Evolutionary conservation across 2,888 invertebrate species (phyloP).

Genomic region (Nycteola revayana): DNA sequence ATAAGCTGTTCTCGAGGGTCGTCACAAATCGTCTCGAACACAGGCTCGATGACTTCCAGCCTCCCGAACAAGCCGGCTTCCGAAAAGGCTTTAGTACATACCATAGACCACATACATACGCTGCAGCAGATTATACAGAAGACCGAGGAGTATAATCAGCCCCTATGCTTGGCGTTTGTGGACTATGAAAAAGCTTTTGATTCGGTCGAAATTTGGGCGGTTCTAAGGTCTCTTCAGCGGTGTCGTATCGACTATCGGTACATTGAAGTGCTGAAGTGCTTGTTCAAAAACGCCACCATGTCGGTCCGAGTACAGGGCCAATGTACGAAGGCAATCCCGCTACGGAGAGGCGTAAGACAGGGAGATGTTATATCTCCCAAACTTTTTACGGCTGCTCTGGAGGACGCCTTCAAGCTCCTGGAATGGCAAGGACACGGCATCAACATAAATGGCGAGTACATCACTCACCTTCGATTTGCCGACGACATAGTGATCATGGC

Average conservation of each 20-base stretch:
- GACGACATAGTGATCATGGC: background rate
- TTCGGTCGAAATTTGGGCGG: conserved; percentile 2
- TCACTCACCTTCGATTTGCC: background rate
- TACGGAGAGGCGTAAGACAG: conserved; percentile 1
- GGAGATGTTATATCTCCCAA: background rate
- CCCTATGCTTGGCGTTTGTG: background rate
- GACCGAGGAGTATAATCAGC: background rate
- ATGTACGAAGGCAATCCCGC: background rate
- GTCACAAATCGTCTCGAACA: too few relatives aligned
- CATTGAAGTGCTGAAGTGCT: background rate
- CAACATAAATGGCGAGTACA: too few relatives aligned
- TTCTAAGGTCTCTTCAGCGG: conserved; percentile 1
- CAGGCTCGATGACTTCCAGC: too few relatives aligned
- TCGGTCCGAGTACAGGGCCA: too few relatives aligned
- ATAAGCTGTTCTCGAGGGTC: too few relatives aligned
- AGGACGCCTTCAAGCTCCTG: too few relatives aligned
- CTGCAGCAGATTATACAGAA: conserved; percentile 3
- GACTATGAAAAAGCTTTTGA: conserved; percentile 1
- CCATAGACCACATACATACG: conserved; percentile 1
- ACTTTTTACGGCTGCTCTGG: too few relatives aligned
- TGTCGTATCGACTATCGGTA: conserved; percentile 3
- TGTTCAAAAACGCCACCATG: too few relatives aligned
- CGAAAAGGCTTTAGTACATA: too few relatives aligned
- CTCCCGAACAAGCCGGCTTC: too few relatives aligned
- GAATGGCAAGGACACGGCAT: too few relatives aligned